Base-by-base conservation (phyloP, 1,140 invertebrate species). In the Anastrepha ludens region DNA sequence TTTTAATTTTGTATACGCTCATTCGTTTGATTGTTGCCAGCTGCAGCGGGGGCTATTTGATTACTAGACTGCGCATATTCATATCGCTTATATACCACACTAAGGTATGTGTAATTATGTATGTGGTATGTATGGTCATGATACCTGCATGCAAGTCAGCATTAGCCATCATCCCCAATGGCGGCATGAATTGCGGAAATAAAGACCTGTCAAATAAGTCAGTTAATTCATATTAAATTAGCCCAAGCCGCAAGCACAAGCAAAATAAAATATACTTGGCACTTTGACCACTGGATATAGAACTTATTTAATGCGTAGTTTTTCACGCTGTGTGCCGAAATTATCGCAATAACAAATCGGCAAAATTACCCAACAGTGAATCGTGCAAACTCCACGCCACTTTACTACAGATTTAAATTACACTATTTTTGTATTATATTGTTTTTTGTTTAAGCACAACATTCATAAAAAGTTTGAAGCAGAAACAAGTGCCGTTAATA, bases 181-280 rank as follows among this genome's bases (percentile, higher is more conserved):
- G 5, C 67, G 6, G 67, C 67, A 74, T 74, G 67, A 74, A 3
- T 74, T 74, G 67, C 67, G 67, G 67, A 74, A 74, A 74, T 41
- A 47, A 74, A 74, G 67, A 74, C 39, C 67, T 74, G 67, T 74
- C 67, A 74, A 74, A 74, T 44, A 47, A 47, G 13, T 44, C 67
- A 74, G 67, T 17, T 74, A 74, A 47, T 47, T 74, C 44, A 47
- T 41, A 44, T 17, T 44, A 47, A 47, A 74, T 11, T 3, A 11
- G 41, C 13, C 8, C 13, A 70, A 13, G 39, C 39, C 44, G 3
- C 39, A 74, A 74, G 44, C 1, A 6, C 29, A 70, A 74, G 29
- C 29, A 29, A 29, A 29, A 29, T 29, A 29, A 29, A 29, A 29
- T 29, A 29, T 29, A 47, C 44, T 74, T 15, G 13, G 67, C 67